These are phyloP conservation scores for Euwallacea similis DNA, from an alignment of 1,140 invertebrate genomes.

Conservation along the genomic window DNA sequence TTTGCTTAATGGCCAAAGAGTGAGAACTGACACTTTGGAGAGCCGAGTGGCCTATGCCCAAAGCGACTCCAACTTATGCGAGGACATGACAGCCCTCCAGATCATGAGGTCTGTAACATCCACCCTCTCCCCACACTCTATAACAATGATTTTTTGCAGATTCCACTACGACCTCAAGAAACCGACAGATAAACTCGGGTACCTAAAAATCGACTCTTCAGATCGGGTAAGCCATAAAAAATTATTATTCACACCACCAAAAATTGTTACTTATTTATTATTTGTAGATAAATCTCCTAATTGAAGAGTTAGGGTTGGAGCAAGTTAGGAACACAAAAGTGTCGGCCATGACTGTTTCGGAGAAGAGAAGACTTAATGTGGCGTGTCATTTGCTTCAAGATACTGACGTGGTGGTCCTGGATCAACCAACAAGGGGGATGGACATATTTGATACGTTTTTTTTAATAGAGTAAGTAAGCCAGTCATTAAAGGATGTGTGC, in stretches of 20 bases:
- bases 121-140: too few relatives aligned
- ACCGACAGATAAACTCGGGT: slow-evolving; percentile 59
- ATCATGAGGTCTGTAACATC: slow-evolving; percentile 47
- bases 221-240: slow-evolving; percentile 58
- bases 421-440: slow-evolving; percentile 89
- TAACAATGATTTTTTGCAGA: slow-evolving; percentile 58
- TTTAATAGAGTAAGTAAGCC: slow-evolving; percentile 67
- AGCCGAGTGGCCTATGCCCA: slow-evolving; percentile 68
- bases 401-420: slow-evolving; percentile 80
- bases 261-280: background rate
- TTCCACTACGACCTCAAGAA: slow-evolving; percentile 76
- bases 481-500: too few relatives aligned
- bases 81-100: slow-evolving; percentile 79
- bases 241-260: background rate
- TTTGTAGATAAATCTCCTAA: slow-evolving; percentile 76
- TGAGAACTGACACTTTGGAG: slow-evolving; percentile 69
- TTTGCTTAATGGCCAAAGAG: slow-evolving; percentile 81
- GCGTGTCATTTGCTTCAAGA: slow-evolving; percentile 85
- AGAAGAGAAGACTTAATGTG: slow-evolving; percentile 80
- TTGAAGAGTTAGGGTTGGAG: slow-evolving; percentile 87
- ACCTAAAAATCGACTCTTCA: slow-evolving; percentile 64
- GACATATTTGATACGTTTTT: slow-evolving; percentile 97
- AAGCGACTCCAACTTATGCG: slow-evolving; percentile 60
- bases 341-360: slow-evolving; percentile 79
- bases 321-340: slow-evolving; percentile 80